Conservation (phyloP, 2,113 vertebrate species). For the Delphinus delphis region DNA sequence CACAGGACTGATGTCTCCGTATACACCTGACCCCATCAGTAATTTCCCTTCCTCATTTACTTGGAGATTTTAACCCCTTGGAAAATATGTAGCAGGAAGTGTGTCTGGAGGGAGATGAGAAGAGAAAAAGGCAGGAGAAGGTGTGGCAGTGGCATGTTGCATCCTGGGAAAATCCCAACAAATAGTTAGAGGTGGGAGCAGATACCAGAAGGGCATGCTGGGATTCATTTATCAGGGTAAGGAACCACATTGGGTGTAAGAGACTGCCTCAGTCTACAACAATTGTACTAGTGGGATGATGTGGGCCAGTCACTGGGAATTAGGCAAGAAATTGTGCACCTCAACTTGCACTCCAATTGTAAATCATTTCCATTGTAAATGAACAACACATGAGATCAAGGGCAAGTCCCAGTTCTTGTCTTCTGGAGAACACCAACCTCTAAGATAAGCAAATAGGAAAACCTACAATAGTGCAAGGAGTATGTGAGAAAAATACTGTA, state of each 20-base stretch:
- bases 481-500: not conserved
- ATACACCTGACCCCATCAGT: not conserved
- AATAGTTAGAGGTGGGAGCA: not conserved
- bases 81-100: not conserved
- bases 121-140: not conserved
- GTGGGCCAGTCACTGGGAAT: not conserved
- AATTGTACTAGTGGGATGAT: not conserved
- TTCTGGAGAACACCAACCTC: not conserved
- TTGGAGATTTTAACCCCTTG: not conserved
- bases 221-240: not conserved
- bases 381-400: not conserved
- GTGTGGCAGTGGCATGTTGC: not conserved
- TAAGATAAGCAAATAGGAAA: not conserved
- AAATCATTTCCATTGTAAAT: not conserved
- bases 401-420: not conserved
- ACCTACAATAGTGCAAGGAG: not conserved
- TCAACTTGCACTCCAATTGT: not conserved
- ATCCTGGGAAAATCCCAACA: not conserved
- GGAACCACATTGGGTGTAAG: not conserved
- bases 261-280: not conserved
- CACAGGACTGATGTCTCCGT: not conserved
- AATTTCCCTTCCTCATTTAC: not conserved
- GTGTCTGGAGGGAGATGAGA: not conserved
- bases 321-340: not conserved
- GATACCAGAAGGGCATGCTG: not conserved